Conservation (phyloP, 1,140 invertebrate species). For the Nephotettix cincticeps region DNA sequence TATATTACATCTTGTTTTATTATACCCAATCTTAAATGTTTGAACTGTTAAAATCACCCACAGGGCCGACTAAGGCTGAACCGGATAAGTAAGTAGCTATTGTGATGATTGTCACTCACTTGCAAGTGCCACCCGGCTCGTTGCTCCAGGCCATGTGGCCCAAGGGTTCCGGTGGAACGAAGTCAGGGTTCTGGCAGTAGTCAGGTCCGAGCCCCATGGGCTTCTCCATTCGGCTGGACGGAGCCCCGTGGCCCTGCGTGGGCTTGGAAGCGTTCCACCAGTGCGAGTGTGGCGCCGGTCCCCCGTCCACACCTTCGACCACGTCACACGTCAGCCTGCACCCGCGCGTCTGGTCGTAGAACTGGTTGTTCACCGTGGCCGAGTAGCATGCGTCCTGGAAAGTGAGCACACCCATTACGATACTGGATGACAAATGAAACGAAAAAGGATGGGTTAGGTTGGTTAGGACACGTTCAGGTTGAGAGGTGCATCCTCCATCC, state of each 20-base stretch:
- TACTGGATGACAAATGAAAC: no score
- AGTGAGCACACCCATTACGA: no score
- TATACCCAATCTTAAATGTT: no score
- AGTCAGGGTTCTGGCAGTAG: neutral
- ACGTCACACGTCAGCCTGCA: neutral
- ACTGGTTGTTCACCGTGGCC: slow-evolving; percentile 7
- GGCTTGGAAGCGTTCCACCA: slow-evolving; percentile 9
- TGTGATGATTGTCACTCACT: no score
- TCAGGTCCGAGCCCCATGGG: neutral
- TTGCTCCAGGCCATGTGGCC: neutral
- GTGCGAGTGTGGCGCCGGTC: neutral
- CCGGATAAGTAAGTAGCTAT: no score
- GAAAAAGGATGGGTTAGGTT: no score
- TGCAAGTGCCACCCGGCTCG: slow-evolving; percentile 5
- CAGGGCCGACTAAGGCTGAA: no score
- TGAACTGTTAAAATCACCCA: no score
- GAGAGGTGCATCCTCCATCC: no score
- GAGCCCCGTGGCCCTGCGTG: neutral
- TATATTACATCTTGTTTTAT: no score
- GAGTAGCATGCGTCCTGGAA: neutral
- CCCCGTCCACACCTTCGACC: neutral
- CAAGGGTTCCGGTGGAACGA: neutral
- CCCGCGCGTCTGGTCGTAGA: neutral
- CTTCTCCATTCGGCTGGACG: no score
- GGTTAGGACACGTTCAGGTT: no score